Percentiles rank a stretch among this genome's conserved stretches.
phyloP scores from a whole-genome alignment of 2,113 vertebrate species.

The Ammodramus savannarum region DNA sequence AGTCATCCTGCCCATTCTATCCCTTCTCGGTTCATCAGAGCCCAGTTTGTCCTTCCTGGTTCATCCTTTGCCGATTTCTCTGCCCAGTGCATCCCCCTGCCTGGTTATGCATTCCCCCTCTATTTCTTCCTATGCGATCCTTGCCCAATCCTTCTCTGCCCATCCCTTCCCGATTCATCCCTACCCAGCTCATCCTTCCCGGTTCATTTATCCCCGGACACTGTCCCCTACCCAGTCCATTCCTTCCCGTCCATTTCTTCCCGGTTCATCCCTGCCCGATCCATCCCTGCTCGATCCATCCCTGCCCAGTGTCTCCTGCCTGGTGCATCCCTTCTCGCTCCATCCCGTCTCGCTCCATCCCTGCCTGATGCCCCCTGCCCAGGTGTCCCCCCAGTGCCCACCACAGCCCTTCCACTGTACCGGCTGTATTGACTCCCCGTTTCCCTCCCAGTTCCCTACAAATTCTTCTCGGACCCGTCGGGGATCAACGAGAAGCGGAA shows the following conservation, averaged over 20 bases:
- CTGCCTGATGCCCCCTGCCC: not conserved
- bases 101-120: not conserved
- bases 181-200: too few species aligned
- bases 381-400: not conserved
- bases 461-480: slow-evolving; percentile 89
- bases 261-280: not conserved
- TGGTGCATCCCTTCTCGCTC: not conserved
- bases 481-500: slow-evolving; percentile 94
- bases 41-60: not conserved
- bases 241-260: not conserved
- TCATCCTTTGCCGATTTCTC: not conserved
- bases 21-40: not conserved
- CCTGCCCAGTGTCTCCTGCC: not conserved
- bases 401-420: rapidly evolving
- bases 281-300: too few species aligned
- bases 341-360: not conserved
- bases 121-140: not conserved
- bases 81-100: not conserved
- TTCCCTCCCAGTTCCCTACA: slow-evolving; percentile 80
- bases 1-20: not conserved
- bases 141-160: not conserved
- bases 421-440: rapidly evolving
- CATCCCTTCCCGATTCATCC: not conserved
- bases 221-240: not conserved
- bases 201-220: not conserved